phyloP scores from a whole-genome alignment of 1,140 invertebrate genomes.

The Conopomorpha cramerella region DNA sequence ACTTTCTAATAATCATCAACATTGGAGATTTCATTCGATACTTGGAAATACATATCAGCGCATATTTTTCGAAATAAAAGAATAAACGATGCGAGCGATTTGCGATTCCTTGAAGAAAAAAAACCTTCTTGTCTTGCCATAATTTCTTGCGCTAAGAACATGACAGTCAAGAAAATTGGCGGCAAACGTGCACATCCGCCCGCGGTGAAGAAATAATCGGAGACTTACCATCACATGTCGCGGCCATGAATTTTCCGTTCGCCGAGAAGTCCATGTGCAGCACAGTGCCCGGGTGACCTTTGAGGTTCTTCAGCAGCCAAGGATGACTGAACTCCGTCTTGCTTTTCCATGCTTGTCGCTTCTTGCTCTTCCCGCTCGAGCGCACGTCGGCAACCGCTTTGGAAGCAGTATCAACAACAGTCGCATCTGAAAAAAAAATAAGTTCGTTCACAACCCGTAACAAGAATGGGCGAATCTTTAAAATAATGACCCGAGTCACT shows the following conservation, averaged over 20 bases:
- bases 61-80: no score
- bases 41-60: no score
- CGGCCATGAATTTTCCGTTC: conserved; percentile 83
- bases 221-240: conserved; percentile 79
- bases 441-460: conserved; percentile 3
- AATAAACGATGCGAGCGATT: no score
- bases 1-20: no score
- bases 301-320: conserved; percentile 77
- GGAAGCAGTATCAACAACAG: conserved; percentile 14
- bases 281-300: conserved; percentile 77
- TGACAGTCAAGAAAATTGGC: no score
- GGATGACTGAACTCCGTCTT: conserved; percentile 64
- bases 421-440: conserved; percentile 21
- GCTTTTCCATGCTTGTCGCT: conserved; percentile 34
- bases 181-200: no score
- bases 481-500: no score
- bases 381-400: conserved; percentile 20
- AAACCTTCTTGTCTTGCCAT: no score
- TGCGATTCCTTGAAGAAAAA: no score
- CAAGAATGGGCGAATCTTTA: conserved; percentile 7
- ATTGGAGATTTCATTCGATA: no score
- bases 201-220: no score
- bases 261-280: conserved; percentile 78
- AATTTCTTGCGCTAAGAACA: no score
- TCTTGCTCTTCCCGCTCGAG: conserved; percentile 27